These are phyloP conservation scores for Festucalex cinctus DNA, from an alignment of 2,113 vertebrate genomes.

Conservation along the genomic window DNA sequence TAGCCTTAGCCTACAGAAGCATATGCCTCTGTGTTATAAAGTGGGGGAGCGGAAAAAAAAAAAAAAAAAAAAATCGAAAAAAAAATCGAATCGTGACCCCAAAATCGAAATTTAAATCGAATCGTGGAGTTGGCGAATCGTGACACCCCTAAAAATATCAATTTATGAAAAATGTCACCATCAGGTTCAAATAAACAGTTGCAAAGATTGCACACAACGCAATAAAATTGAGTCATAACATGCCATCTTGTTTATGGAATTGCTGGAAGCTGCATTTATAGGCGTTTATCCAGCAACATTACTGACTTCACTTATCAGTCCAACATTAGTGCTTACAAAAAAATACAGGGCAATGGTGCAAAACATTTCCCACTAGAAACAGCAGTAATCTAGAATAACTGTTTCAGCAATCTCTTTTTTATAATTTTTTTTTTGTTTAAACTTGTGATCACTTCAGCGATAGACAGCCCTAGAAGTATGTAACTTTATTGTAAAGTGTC, in stretches of 20 bases:
- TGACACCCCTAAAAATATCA: no score
- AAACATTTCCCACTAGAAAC: neutral
- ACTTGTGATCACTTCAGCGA: neutral
- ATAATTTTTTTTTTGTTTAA: neutral
- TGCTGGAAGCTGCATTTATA: neutral
- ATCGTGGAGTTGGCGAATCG: no score
- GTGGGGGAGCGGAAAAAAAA: no score
- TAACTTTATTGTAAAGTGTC: neutral
- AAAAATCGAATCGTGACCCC: no score
- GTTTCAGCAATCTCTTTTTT: neutral
- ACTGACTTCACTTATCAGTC: neutral
- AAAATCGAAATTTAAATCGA: no score
- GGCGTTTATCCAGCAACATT: neutral
- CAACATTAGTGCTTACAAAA: neutral
- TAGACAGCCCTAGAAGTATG: neutral
- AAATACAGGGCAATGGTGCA: neutral
- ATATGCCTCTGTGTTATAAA: no score
- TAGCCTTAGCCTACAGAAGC: no score
- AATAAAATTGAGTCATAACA: neutral
- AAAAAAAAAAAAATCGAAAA: no score
- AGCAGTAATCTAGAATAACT: neutral
- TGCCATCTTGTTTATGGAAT: neutral
- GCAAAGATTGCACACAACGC: neutral
- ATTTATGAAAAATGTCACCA: slow-evolving; percentile 30
- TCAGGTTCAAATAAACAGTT: slow-evolving; percentile 28